Evolutionary conservation across 2,113 vertebrate species (phyloP), one percentile per base, ranked within the genome.

Genomic region (Micronycteris hirsuta): DNA sequence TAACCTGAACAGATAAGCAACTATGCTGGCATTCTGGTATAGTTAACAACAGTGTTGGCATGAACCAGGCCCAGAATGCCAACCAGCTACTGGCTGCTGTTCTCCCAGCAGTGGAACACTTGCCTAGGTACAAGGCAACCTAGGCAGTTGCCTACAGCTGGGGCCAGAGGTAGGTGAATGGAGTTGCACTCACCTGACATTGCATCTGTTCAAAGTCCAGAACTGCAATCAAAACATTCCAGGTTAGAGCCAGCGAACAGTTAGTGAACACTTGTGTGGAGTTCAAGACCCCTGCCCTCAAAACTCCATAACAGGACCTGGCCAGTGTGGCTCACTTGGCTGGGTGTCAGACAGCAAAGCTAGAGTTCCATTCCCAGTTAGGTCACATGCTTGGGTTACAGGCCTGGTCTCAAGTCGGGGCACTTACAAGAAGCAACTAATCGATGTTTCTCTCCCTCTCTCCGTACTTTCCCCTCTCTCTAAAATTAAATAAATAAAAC

Each of bases 51-150:
- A 87, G 33, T 92, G 87, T 41, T 67, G 83, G 90, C 78, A 97
- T 74, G 85, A 97, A 97, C 96, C 88, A 96, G 49, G 90, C 77
- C 97, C 94, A 97, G 96, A 95, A 97, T 85, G 95, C 96, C 97
- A 97, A 82, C 95, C 96, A 97, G 96, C 96, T 92, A 82, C 65
- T 1, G 26, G 97, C 97, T 96, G 96, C 91, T 97, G 56, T 93
- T 97, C 96, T 98, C 92, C 97, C 97, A 98, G 97, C 96, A 76
- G 96, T 93, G 91, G 97, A 98, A 97, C 97, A 98, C 97, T 41
- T 95, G 88, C 97, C 97, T 93, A 97, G 95, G 85, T 97, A 98
- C 94, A 89, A 26, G 3, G 41, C 74, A 97, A 97, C 96, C 96
- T 97, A 96, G 97, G 96, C 73, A 98, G 97, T 96, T 97, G 97